These are phyloP conservation scores for Therioaphis trifolii DNA, from an alignment of 2,888 invertebrate species.

Conservation along the genomic window DNA sequence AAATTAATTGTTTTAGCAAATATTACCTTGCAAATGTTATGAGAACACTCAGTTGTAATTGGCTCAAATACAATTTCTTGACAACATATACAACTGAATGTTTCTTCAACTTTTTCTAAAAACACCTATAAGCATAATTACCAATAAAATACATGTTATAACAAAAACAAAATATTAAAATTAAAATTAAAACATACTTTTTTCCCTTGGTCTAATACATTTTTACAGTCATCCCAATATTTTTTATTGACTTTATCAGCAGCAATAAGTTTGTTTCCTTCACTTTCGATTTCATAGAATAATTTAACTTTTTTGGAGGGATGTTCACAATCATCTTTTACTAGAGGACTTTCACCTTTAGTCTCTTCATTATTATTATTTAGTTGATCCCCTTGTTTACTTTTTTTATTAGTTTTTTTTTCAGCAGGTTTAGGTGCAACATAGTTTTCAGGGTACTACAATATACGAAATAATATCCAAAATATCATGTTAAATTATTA, in stretches of 20 bases:
- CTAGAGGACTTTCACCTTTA: constrained; percentile 63
- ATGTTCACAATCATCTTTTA: constrained; percentile 66
- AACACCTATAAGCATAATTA: too few species aligned
- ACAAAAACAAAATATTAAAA: too few species aligned
- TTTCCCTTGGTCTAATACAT: constrained; percentile 71
- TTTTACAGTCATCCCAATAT: constrained; percentile 77
- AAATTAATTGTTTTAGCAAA: too few species aligned
- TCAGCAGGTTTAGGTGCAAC: constrained; percentile 73
- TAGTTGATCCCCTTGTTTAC: too few species aligned
- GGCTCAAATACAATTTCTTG: constrained; percentile 79
- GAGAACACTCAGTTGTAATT: constrained; percentile 79
- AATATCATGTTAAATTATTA: too few species aligned
- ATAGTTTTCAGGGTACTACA: constrained; percentile 78
- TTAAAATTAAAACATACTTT: constrained; percentile 66
- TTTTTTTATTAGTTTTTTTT: constrained; percentile 68
- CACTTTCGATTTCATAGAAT: constrained; percentile 69
- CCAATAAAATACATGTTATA: too few species aligned
- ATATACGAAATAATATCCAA: too few species aligned
- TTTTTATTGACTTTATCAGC: constrained; percentile 75
- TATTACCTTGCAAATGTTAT: constrained; percentile 81
- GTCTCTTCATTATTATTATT: constrained; percentile 39
- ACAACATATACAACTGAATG: constrained; percentile 84
- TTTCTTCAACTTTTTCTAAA: constrained; percentile 74
- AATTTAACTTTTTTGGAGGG: constrained; percentile 69
- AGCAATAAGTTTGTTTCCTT: constrained; percentile 70